Evolutionary conservation across 2,888 invertebrate species (phyloP), one percentile per base, ranked within the genome.

Genomic region (Aromia moschata): DNA sequence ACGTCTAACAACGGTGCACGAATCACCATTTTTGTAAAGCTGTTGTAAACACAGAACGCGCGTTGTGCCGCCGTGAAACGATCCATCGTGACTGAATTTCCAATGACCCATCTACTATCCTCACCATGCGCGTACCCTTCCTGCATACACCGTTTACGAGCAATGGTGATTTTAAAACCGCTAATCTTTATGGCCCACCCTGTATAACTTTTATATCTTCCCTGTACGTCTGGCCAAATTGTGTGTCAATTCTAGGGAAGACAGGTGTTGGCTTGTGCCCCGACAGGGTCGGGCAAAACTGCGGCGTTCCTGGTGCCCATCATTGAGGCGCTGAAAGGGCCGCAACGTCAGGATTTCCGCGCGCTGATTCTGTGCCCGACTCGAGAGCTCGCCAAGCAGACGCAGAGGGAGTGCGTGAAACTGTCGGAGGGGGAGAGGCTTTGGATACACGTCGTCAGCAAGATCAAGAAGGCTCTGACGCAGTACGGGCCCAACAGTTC

Each of bases 281-380:
- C 98, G 0, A 99, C 98, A 0, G 98, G 98, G 1, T 97, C 96
- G 0, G 98, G 98, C 5, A 98, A 98, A 83, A 99, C 98, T 0
- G 91, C 94, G 1, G 96, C 98, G 0, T 98, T 98, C 81, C 83
- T 98, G 0, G 78, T 97, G 2, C 98, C 98, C 0, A 84, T 98
- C 7, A 85, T 98, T 25, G 89, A 94, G 72, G 83, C 86, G 0
- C 83, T 98, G 36, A 85, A 86, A 11, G 83, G 84, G 36, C 92
- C 91, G 0, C 82, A 84, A 67, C 89, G 87, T 46, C 84, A 86
- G 15, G 96, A 96, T 0, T 90, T 94, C 51, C 83, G 97, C 62
- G 95, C 96, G 5, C 82, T 98, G 1, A 87, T 98, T 41, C 83
- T 98, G 9, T 92, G 94, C 70, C 98, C 98, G 3, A 98, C 98